Evolutionary conservation across 2,797 vertebrate genomes (phyloP), one percentile per base, ranked within the genome.

Genomic region (Gymnocypris eckloni): DNA sequence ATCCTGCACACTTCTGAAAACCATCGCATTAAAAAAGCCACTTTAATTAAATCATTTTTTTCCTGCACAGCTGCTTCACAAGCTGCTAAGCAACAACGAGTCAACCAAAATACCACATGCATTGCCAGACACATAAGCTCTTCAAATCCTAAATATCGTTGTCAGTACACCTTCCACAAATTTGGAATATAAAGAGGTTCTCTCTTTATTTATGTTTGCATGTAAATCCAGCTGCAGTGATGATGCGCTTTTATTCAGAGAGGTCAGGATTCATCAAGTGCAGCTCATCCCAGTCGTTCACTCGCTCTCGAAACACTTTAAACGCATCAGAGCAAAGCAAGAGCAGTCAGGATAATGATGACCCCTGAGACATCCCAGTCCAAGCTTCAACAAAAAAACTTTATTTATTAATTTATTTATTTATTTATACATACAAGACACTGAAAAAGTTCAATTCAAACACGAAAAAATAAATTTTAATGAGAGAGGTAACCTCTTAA

Each of bases 291-390:
- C 48, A 54, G 56, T n/a, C 37, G 28, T 69, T 88, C 69, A 54
- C 13, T 54, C 4, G 33, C 64, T 86, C 66, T 73, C 37, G 15
- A 73, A 15, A 75, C 15, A 22, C 80, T 79, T 88, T 70, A 67
- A 75, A 79, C 15, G 4, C 72, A 73, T 61, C 11, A 41, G 61
- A 72, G 64, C 50, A 61, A 78, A 69, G 77, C 54, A 50, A 39
- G 76, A 54, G 69, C 25, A 75, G 66, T 48, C 56, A 64, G 25
- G 67, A 84, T 89, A 88, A 89, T 82, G 77, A 89, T 72, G 67
- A 86, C 87, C 72, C 75, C 6, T 12, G 83, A 86, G 85, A 88
- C 33, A 16, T 39, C 64, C 56, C 76, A 50, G 72, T 85, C 79
- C 76, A 83, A 52, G 71, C 45, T 52, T 70, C 77, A 72, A 79